Evolutionary conservation across 2,113 vertebrate species (phyloP), one percentile per base, ranked within the genome.

Genomic region (Oostethus manadensis): DNA sequence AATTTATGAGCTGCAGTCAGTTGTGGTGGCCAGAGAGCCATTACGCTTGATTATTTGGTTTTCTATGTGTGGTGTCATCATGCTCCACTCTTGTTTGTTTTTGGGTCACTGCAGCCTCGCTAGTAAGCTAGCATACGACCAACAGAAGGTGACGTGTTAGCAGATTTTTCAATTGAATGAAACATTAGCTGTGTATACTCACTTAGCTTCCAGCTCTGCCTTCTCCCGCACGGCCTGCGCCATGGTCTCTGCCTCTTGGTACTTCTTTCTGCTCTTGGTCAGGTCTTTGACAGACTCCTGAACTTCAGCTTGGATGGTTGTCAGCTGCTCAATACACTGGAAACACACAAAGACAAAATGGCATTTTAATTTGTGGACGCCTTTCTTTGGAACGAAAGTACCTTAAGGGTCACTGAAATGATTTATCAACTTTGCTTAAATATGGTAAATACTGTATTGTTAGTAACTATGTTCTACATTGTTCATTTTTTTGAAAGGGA

Each of bases 241-340:
- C 95, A 98, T 94, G 73, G 94, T 93, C 87, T 98, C 95, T 0
- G 91, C 90, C 89, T 99, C 97, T 86, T 94, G 96, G 87, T 99
- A 99, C 80, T 98, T 99, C 93, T 99, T 99, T 81, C 96, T 94
- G 90, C 92, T 94, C 88, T 98, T 99, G 62, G 93, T 93, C 89
- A 99, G 90, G 83, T 99, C 97, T 88, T 98, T 99, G 73, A 99
- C 94, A 0, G 96, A 97, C 69, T 97, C 94, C 84, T 98, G 97
- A 63, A 98, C 89, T 84, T 98, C 97, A 1, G 92, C 87, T 79
- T 99, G 97, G 84, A 96, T 94, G 80, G 88, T 92, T 4, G 91
- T 94, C 91, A 99, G 87, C 86, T 96, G 94, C 68, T 99, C 96
- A 51, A 97, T 92, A 9, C 91, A 98, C 96, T 98, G 66, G 66